Percentiles rank a stretch among this genome's conserved stretches.
These are phyloP conservation scores for Synodontis membranacea DNA, from an alignment of 2,113 vertebrate species.

Conservation along the genomic window DNA sequence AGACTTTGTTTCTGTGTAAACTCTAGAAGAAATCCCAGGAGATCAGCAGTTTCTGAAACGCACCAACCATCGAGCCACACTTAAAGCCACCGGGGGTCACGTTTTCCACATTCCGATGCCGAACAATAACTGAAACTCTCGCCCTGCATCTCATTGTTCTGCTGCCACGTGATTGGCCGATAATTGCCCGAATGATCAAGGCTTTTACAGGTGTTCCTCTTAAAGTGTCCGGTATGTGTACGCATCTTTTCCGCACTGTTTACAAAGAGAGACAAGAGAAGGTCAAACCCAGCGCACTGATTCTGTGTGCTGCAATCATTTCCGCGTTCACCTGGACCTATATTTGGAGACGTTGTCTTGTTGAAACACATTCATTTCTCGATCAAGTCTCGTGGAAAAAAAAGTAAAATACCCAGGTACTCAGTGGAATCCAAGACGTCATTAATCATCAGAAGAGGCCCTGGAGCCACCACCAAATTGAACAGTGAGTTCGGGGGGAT, in stretches of 20 bases:
- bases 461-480: neutral
- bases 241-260: neutral
- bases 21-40: neutral
- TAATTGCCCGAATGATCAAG: neutral
- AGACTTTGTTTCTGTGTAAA: neutral
- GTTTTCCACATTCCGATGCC: neutral
- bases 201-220: neutral
- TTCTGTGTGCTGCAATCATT: neutral
- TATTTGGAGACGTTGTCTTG: neutral
- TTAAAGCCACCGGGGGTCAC: neutral
- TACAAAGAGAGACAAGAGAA: neutral
- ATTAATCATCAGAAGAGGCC: neutral
- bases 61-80: neutral
- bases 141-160: neutral
- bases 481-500: neutral
- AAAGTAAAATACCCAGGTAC: neutral
- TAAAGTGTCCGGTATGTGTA: neutral
- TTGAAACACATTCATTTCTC: neutral
- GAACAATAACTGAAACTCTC: neutral
- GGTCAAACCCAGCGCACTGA: neutral
- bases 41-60: neutral
- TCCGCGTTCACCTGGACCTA: neutral
- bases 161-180: too few relatives aligned
- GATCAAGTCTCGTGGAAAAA: neutral
- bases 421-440: neutral